Evolutionary conservation across 1,140 invertebrate genomes (phyloP).

Genomic region (Adoxophyes honmai): DNA sequence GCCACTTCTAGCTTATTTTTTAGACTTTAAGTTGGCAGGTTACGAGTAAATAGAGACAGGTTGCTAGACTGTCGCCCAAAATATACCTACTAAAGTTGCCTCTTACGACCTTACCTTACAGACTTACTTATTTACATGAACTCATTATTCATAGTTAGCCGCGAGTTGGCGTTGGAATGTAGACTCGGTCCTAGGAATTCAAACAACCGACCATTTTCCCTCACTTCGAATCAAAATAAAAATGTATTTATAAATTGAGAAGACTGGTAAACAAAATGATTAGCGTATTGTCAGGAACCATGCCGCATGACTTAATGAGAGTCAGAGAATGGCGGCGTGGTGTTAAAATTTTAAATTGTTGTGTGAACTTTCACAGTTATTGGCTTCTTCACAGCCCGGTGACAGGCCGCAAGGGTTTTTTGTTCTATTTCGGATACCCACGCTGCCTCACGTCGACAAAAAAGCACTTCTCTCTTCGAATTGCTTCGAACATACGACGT

Average conservation of each 20-base stretch:
- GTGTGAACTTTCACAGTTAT: conserved; percentile 74
- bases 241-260: conserved; percentile 38
- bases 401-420: conserved; percentile 6
- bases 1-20: no score
- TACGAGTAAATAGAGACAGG: no score
- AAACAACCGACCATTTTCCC: background rate
- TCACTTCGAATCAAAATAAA: conserved; percentile 6
- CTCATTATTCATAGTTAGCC: no score
- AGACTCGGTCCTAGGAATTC: background rate
- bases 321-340: conserved; percentile 47
- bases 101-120: no score
- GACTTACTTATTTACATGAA: no score
- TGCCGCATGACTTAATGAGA: conserved; percentile 51
- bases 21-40: no score
- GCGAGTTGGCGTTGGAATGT: background rate
- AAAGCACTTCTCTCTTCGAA: background rate
- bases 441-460: background rate
- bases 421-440: conserved; percentile 6
- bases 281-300: conserved; percentile 43
- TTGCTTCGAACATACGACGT: background rate
- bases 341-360: conserved; percentile 74
- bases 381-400: conserved; percentile 19
- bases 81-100: no score
- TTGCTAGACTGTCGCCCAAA: no score
- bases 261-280: conserved; percentile 54